Evolutionary conservation across 2,797 vertebrate species (phyloP), one percentile per base, ranked within the genome.

Genomic region (Gallirallus australis): DNA sequence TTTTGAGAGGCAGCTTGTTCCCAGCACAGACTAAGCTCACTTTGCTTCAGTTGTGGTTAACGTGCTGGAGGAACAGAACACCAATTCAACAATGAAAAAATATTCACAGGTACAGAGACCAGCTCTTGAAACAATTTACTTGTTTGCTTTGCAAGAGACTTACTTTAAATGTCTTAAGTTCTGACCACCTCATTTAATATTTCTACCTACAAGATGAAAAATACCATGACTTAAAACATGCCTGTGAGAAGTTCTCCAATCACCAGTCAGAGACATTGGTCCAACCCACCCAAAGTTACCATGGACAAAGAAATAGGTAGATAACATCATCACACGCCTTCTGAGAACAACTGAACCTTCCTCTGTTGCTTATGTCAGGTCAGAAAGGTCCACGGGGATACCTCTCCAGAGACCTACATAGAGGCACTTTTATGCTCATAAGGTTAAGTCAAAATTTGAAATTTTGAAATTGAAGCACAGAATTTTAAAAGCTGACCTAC

Each of bases 301-400:
- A 11, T 0, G 0, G 33, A 54, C 78, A n/a, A 79, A 69, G 57
- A 88, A 86, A 69, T 15, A 53, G 0, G 0, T 5, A 76, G 39
- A 24, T 52, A 91, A 71, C 1, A 0, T 60, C 31, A 68, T 17
- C 40, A 65, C 12, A 69, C 15, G 25, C 39, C 14, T 59, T 33
- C 53, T 59, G 40, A 81, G 30, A 95, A 70, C 31, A 82, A 63
- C 18, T 20, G 48, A 82, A 84, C 53, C 27, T 73, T 59, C n/a
- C 35, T 50, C 31, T 78, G 21, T 40, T 50, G 18, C 47, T 70
- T 47, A 11, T n/a, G 8, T 56, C 56, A 35, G 30, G 31, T 57
- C 42, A 69, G 40, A 27, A 78, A 45, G 24, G 16, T 15, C 42
- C 16, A 28, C 23, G 40, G 25, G 15, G 50, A 78, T 50, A 70